Conservation (phyloP, 2,888 invertebrate species). For the Drosophila suboccidentalis region DNA sequence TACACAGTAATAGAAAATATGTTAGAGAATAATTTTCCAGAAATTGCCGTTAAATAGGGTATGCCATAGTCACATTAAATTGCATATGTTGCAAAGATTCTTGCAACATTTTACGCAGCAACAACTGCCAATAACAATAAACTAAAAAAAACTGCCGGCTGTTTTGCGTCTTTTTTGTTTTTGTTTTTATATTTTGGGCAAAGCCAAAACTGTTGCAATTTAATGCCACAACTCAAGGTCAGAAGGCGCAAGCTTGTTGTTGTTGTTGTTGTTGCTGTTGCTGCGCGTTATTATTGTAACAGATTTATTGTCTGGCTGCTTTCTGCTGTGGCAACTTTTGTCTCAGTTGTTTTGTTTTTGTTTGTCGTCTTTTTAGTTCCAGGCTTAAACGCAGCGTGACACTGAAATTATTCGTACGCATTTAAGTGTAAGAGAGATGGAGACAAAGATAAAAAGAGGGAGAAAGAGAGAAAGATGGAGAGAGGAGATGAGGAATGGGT, state of each 20-base stretch:
- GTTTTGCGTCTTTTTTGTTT: slow-evolving; percentile 12
- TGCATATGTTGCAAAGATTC: slow-evolving; percentile 45
- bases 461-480: neutral
- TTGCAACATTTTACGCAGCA: slow-evolving; percentile 65
- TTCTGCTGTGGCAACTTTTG: slow-evolving; percentile 53
- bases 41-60: slow-evolving; percentile 8
- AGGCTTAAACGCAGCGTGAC: slow-evolving; percentile 63
- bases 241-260: slow-evolving; percentile 57
- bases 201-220: slow-evolving; percentile 65
- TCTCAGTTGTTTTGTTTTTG: slow-evolving; percentile 27
- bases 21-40: neutral
- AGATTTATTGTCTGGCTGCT: slow-evolving; percentile 49
- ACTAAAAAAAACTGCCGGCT: slow-evolving; percentile 41
- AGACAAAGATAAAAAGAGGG: neutral
- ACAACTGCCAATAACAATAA: slow-evolving; percentile 47
- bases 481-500: neutral
- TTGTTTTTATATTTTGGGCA: slow-evolving; percentile 30
- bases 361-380: slow-evolving; percentile 28
- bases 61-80: slow-evolving; percentile 6
- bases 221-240: slow-evolving; percentile 74
- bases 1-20: no score
- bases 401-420: slow-evolving; percentile 57
- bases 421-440: slow-evolving; percentile 2
- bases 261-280: slow-evolving; percentile 28
- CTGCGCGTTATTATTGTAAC: slow-evolving; percentile 38